Conservation (phyloP, 1,140 invertebrate genomes). For the Centruroides vittatus region DNA sequence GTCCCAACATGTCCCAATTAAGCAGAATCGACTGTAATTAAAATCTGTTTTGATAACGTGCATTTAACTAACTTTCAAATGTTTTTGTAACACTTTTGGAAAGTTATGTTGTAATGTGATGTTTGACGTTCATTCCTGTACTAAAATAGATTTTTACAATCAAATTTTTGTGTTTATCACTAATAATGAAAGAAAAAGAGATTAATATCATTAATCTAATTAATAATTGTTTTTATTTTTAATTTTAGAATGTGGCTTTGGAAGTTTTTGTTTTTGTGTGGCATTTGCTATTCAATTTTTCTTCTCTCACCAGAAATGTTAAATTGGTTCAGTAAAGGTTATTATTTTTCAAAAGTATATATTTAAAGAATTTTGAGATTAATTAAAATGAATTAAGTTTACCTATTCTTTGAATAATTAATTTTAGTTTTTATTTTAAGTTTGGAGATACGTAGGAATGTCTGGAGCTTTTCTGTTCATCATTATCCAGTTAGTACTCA, state of each 20-base stretch:
- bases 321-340: conserved; percentile 5
- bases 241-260: conserved; percentile 22
- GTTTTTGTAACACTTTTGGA: too few species aligned
- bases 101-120: too few species aligned
- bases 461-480: conserved; percentile 94
- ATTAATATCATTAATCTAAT: too few species aligned
- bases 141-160: too few species aligned
- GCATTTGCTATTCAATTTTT: conserved; percentile 22
- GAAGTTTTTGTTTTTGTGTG: conserved; percentile 22
- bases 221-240: background rate
- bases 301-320: conserved; percentile 20
- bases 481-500: conserved; percentile 86
- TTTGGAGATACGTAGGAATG: conserved; percentile 97
- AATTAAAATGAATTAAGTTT: conserved; percentile 26
- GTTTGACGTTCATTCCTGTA: too few species aligned
- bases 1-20: too few species aligned
- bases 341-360: conserved; percentile 1
- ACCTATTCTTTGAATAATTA: conserved; percentile 78
- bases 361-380: too few species aligned
- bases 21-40: too few species aligned
- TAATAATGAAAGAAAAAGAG: too few species aligned
- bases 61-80: too few species aligned
- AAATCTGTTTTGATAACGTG: too few species aligned
- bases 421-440: conserved; percentile 34
- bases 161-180: too few species aligned